Percentiles rank a stretch among this genome's conserved stretches.
These are phyloP conservation scores for Baryphthengus martii DNA, from an alignment of 2,113 vertebrate species.

Conservation along the genomic window DNA sequence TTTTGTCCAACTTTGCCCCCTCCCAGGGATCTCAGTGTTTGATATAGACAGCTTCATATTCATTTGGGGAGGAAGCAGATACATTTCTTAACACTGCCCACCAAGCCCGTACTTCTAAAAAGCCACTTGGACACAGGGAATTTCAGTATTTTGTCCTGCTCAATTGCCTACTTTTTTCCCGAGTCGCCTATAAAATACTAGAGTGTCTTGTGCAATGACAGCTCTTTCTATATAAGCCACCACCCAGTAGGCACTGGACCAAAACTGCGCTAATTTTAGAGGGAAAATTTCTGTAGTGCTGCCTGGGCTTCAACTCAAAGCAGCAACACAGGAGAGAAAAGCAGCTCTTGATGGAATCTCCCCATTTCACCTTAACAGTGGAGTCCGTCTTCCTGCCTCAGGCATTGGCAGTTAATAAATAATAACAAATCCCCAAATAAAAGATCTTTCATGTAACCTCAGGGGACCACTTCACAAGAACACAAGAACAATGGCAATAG, in stretches of 20 bases:
- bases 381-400: neutral
- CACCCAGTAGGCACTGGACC: neutral
- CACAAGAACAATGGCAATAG: neutral
- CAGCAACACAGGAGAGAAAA: neutral
- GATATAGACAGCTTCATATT: neutral
- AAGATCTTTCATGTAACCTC: neutral
- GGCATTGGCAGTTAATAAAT: neutral
- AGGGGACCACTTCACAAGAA: neutral
- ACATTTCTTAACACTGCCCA: neutral
- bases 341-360: neutral
- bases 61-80: neutral
- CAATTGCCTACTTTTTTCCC: neutral
- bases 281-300: neutral
- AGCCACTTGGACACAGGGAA: neutral
- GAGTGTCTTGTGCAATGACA: neutral
- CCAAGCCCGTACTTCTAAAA: neutral
- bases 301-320: neutral
- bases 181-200: neutral
- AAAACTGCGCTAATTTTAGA: neutral
- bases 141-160: neutral
- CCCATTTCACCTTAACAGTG: neutral
- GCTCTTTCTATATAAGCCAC: neutral
- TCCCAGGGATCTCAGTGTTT: neutral
- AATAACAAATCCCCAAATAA: neutral
- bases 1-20: neutral